phyloP scores from a whole-genome alignment of 2,113 vertebrate genomes.

The Tachycineta bicolor region DNA sequence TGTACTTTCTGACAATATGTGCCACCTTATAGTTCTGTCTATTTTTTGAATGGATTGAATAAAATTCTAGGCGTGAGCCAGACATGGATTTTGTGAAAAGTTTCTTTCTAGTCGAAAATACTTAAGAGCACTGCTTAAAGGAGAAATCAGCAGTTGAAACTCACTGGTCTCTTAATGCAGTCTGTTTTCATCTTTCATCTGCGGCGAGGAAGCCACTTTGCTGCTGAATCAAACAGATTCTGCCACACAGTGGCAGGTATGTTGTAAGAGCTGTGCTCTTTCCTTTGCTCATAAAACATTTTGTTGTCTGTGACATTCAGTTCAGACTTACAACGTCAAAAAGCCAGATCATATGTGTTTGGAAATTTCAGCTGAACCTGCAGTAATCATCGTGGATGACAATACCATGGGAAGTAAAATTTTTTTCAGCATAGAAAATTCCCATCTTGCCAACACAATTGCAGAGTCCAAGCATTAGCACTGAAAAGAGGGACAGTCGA shows the following conservation, averaged over 20 bases:
- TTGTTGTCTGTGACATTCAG: background rate
- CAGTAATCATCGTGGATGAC: accelerated
- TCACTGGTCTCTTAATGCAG: background rate
- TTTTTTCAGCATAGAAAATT: background rate
- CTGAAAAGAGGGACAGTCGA: background rate
- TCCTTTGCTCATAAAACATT: background rate
- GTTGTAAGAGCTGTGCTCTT: background rate
- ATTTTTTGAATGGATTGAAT: conserved; percentile 71
- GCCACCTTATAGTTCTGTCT: conserved; percentile 63
- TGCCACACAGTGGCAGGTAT: background rate
- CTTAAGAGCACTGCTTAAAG: background rate
- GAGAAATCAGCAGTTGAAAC: background rate
- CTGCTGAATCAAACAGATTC: background rate
- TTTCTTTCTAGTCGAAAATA: background rate
- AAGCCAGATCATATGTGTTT: background rate
- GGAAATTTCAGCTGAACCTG: background rate
- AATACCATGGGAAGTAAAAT: background rate
- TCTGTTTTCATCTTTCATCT: background rate
- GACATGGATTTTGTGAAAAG: background rate
- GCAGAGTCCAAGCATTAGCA: background rate
- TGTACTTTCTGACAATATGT: conserved; percentile 53
- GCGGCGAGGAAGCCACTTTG: background rate
- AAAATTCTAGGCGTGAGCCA: conserved; percentile 64
- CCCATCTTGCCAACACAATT: background rate
- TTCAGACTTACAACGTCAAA: background rate